Evolutionary conservation across 2,888 invertebrate genomes (phyloP).

Genomic region (Lordiphosa fenestrarum): DNA sequence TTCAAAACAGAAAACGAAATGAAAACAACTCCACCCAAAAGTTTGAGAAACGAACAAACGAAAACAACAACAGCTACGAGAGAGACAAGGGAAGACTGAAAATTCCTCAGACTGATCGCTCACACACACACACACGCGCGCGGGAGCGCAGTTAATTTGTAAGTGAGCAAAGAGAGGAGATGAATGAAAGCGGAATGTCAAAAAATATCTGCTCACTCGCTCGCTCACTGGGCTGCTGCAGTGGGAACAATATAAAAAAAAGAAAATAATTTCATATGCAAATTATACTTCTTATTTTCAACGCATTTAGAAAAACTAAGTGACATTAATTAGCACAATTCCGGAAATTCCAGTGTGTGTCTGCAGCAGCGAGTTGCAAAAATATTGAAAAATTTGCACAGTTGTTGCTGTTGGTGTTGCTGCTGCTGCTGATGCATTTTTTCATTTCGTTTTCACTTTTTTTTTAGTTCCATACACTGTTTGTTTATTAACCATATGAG

Average conservation of each 20-base stretch:
- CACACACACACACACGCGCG: constrained; percentile 15
- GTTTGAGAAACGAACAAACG: constrained; percentile 41
- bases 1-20: constrained; percentile 47
- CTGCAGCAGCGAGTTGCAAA: constrained; percentile 17
- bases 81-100: constrained; percentile 57
- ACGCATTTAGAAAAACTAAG: constrained; percentile 19
- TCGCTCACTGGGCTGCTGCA: constrained; percentile 54
- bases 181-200: constrained; percentile 73
- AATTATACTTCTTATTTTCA: constrained; percentile 44
- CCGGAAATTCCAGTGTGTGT: constrained; percentile 13
- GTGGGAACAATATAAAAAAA: constrained; percentile 47
- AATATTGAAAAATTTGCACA: constrained; percentile 47
- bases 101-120: constrained; percentile 50
- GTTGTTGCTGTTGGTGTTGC: constrained; percentile 57
- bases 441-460: constrained; percentile 10
- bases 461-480: constrained; percentile 38
- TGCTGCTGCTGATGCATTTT: constrained; percentile 26
- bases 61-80: constrained; percentile 27
- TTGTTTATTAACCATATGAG: constrained; percentile 30
- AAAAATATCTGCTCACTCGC: constrained; percentile 49
- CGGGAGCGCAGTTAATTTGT: constrained; percentile 36
- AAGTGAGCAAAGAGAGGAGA: constrained; percentile 57
- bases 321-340: constrained; percentile 9
- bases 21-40: constrained; percentile 72
- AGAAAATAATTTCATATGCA: constrained; percentile 56